These are phyloP conservation scores for Misgurnus mizolepis DNA, from an alignment of 2,113 vertebrate species.

Conservation along the genomic window DNA sequence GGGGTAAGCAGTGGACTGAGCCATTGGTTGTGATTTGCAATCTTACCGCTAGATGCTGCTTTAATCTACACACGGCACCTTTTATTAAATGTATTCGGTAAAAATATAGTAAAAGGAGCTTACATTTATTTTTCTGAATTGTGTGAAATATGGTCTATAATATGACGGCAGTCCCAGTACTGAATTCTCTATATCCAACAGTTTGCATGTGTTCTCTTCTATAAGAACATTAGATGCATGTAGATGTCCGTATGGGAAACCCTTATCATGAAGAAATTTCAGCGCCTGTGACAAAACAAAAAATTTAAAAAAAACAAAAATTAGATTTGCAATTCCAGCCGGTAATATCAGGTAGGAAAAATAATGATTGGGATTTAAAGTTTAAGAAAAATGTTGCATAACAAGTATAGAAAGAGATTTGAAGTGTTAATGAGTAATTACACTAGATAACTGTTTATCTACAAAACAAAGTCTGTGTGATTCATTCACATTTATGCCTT, in stretches of 20 bases:
- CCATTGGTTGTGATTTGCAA: too few species aligned
- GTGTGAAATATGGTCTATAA: conserved; percentile 85
- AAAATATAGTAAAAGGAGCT: conserved; percentile 48
- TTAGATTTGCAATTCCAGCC: not conserved
- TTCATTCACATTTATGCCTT: too few species aligned
- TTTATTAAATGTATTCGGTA: too few species aligned
- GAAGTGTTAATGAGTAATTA: too few species aligned
- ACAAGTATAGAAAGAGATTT: too few species aligned
- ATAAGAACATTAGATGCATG: conserved; percentile 88
- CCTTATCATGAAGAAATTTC: conserved; percentile 90
- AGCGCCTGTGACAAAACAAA: conserved; percentile 75
- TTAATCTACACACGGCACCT: too few species aligned
- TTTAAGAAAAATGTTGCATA: not conserved
- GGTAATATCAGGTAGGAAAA: not conserved
- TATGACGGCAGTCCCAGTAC: conserved; percentile 89
- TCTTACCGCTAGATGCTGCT: too few species aligned
- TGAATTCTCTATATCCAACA: conserved; percentile 92
- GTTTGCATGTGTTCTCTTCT: conserved; percentile 86
- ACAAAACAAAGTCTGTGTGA: too few species aligned
- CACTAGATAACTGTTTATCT: too few species aligned
- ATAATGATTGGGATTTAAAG: not conserved
- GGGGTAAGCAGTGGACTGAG: too few species aligned
- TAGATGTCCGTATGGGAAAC: conserved; percentile 90
- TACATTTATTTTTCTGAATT: conserved; percentile 94
- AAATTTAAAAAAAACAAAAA: not conserved